A percentile compares a stretch with the other conserved stretches of the same genome.
Evolutionary conservation across 30 jellyfish, hydroid and myxozoan genomes (phyloP).

Genomic region (Mastigias papua): DNA sequence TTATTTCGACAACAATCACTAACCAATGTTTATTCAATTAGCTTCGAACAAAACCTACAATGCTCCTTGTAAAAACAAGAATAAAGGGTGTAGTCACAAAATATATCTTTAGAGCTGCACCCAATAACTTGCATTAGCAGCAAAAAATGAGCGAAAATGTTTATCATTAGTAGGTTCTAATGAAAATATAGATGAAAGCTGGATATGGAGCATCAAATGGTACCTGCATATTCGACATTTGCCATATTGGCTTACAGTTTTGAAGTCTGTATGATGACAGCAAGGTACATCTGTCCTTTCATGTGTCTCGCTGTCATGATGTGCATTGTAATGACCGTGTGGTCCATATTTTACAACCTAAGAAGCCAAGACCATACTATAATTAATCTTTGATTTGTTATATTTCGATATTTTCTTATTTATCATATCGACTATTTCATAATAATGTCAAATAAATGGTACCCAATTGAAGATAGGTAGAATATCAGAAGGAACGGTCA

Average conservation of each 20-base stretch:
- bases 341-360: slow-evolving; percentile 63
- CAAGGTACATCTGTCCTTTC: slow-evolving; percentile 87
- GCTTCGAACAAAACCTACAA: too few species aligned
- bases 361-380: not conserved
- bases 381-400: too few species aligned
- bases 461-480: too few species aligned
- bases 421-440: too few species aligned
- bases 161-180: not conserved
- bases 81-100: too few species aligned
- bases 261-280: slow-evolving; percentile 84
- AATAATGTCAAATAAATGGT: too few species aligned
- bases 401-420: too few species aligned
- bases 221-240: slow-evolving; percentile 96
- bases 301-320: slow-evolving; percentile 93
- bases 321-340: slow-evolving; percentile 97
- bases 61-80: too few species aligned
- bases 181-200: not conserved
- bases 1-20: too few species aligned
- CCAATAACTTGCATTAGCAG: not conserved
- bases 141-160: not conserved
- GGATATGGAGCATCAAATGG: not conserved
- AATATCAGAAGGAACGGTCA: too few species aligned
- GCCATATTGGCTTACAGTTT: slow-evolving; percentile 62
- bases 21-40: too few species aligned
- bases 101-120: too few species aligned